Percentiles rank a stretch among this genome's conserved stretches.
These are phyloP conservation scores for Lagorchestes hirsutus DNA, from an alignment of 2,797 vertebrate species.

Conservation along the genomic window DNA sequence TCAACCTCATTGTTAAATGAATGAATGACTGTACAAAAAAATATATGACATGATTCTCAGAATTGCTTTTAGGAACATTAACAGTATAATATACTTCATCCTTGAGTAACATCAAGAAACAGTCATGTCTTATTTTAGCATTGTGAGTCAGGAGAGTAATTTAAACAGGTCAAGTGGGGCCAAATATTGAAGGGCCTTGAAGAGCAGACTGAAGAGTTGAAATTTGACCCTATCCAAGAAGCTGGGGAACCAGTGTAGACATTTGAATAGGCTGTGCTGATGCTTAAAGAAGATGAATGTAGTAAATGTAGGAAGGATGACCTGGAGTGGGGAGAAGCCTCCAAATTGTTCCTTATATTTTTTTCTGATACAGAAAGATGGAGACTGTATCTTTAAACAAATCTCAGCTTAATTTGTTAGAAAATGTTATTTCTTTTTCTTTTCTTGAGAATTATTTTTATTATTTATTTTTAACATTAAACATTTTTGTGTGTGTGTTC, in stretches of 20 bases:
- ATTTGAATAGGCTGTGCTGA: not conserved
- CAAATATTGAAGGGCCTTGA: not conserved
- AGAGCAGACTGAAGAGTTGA: not conserved
- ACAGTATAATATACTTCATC: not conserved
- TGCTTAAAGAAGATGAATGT: not conserved
- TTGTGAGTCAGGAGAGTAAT: not conserved
- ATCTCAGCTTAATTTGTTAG: not conserved
- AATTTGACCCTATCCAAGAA: not conserved
- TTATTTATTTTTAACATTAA: not conserved
- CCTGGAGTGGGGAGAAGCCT: not conserved
- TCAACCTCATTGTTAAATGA: not conserved
- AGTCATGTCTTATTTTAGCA: not conserved
- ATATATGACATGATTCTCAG: not conserved
- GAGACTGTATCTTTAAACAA: not conserved
- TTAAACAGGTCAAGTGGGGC: not conserved
- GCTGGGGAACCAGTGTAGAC: not conserved
- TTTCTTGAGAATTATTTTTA: not conserved
- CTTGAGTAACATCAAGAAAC: not conserved
- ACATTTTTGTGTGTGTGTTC: no score
- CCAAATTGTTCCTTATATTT: not conserved
- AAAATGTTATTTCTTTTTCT: not conserved
- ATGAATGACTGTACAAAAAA: not conserved
- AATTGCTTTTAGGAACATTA: not conserved
- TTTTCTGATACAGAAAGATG: not conserved
- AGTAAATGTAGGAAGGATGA: not conserved